Conservation (phyloP, 2,797 vertebrate species). For the Pseudopleuronectes americanus region DNA sequence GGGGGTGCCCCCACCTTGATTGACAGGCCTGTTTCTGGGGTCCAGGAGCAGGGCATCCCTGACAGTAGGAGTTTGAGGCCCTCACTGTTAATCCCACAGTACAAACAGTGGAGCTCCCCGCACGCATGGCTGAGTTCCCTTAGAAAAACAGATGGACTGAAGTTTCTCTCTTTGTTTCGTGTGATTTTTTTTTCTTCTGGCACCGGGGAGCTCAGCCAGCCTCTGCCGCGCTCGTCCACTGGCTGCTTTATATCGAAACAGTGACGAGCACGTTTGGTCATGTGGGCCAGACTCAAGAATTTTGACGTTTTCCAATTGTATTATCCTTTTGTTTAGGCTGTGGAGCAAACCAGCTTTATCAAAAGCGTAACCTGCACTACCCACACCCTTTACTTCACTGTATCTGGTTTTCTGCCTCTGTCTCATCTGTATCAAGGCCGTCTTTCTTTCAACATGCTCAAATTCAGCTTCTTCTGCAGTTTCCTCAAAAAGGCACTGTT, state of each 20-base stretch:
- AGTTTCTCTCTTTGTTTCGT: slow-evolving; percentile 79
- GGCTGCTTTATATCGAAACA: slow-evolving; percentile 40
- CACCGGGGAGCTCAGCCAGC: slow-evolving; percentile 32
- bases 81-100: slow-evolving; percentile 73
- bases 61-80: slow-evolving; percentile 72
- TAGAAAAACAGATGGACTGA: slow-evolving; percentile 80
- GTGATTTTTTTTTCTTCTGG: slow-evolving; percentile 40
- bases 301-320: not conserved
- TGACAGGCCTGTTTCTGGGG: slow-evolving; percentile 54
- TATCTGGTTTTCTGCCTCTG: slow-evolving; percentile 34
- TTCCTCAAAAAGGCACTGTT: slow-evolving; percentile 17
- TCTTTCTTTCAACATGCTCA: not conserved
- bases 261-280: slow-evolving; percentile 16
- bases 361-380: slow-evolving; percentile 19
- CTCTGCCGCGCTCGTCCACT: slow-evolving; percentile 24
- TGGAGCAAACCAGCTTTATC: slow-evolving; percentile 41
- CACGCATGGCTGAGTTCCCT: slow-evolving; percentile 72
- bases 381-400: slow-evolving; percentile 48
- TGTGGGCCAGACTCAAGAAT: slow-evolving; percentile 1
- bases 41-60: slow-evolving; percentile 51
- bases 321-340: not conserved
- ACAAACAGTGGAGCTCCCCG: slow-evolving; percentile 65
- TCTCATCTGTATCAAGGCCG: slow-evolving; percentile 38
- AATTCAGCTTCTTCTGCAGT: slow-evolving; percentile 19
- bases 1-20: slow-evolving; percentile 42